Conservation (phyloP, 2,113 vertebrate species). For the Haemorhous mexicanus region DNA sequence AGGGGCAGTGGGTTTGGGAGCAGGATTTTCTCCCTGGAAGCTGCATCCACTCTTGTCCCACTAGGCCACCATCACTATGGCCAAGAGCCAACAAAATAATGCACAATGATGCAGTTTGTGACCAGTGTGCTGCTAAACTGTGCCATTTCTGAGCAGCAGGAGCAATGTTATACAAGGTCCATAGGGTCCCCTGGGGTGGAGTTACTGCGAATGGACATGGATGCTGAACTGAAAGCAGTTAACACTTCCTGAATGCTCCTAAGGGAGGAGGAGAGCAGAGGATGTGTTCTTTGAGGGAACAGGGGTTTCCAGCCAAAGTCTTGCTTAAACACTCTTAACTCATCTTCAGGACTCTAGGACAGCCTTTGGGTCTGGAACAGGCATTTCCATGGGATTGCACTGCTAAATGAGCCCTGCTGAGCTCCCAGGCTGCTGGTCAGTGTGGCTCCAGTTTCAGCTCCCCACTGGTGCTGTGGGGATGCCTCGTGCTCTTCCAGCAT, state of each 20-base stretch:
- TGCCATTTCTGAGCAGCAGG: neutral
- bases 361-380: neutral
- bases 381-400: neutral
- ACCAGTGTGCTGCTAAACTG: neutral
- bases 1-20: fast-evolving
- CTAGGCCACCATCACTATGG: neutral
- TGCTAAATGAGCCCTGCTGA: neutral
- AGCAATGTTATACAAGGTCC: neutral
- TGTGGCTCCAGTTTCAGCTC: neutral
- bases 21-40: neutral
- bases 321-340: neutral
- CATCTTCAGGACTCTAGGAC: neutral
- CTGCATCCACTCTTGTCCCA: neutral
- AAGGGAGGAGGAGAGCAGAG: neutral
- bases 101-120: neutral
- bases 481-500: fast-evolving
- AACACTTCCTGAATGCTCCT: neutral
- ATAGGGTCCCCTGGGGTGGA: neutral
- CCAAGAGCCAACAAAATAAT: neutral
- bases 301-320: neutral
- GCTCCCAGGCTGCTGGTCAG: neutral
- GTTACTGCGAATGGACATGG: constrained; percentile 1
- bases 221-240: constrained; percentile 3
- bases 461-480: neutral
- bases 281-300: neutral